Base-by-base conservation (phyloP, 1,140 invertebrate genomes). In the Dryas iulia region DNA sequence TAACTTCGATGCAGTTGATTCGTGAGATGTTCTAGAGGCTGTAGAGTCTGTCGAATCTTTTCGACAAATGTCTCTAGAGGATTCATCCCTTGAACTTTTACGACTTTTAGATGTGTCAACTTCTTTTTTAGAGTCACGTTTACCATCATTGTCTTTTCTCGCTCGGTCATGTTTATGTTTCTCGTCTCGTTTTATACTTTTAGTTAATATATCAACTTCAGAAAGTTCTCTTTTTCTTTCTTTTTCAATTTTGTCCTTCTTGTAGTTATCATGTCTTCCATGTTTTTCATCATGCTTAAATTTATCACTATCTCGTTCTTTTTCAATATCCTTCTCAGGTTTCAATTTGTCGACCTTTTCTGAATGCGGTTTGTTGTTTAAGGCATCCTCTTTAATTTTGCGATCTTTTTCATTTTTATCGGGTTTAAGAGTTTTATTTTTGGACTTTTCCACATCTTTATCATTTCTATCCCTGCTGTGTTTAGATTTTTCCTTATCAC, bases 1-100 rank as follows among this genome's bases (percentile, higher is more conserved):
- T 54, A 82, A 69, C 82, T 88, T 90, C 14, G 77, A 74, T 4
- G 53, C 53, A 18, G 53, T 56, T 25, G 89, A 91, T 67, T 93
- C 92, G 31, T 93, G 85, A 23, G 91, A 92, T 39, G 91, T 81
- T 81, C 92, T 86, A 52, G 92, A 92, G n/a, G 88, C 78, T 14
- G 87, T 86, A n/a, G 91, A 92, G 74, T 93, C 92, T 47, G 90
- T 92, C 1, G 91, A 92, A 83, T 93, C 92, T 80, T 93, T 93
- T 5, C 92, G 79, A 71, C 78, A 81, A 25, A 92, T 83, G 75
- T 92, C 92, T 75, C 86, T 83, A 3, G 79, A 78, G 47, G 81
- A 78, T 78, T 92, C 91, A 69, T 93, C 90, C 79, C 89, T 83
- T 18, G 90, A 92, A 62, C 84, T 79, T 78, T 92, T 92, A 28